Base-by-base conservation (phyloP, 2,888 invertebrate species). In the Lithophane socia region DNA sequence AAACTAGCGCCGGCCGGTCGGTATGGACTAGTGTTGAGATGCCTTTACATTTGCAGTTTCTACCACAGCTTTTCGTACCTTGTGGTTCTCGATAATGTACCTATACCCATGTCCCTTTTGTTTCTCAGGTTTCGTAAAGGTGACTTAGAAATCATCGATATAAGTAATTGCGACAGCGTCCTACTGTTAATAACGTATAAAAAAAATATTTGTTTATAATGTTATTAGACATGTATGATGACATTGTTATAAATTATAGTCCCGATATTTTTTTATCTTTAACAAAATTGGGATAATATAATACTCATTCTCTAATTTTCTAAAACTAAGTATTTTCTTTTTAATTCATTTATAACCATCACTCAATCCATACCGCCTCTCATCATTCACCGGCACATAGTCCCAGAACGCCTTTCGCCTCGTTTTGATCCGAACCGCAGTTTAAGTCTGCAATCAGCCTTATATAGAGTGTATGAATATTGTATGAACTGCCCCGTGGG, bases 401-500 rank as follows among this genome's bases (percentile, higher is more conserved):
- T 86, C 85, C 80, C 86, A 69, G 47, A 83, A 81, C 83, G 70
- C 75, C 74, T 49, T 83, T 72, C 49, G 64, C 70, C 68, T 73
- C 81, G 72, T 80, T 75, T 85, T 85, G 82, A 86, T 85, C 83
- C 80, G 78, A 84, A 77, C 82, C 80, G 79, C 64, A 82, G 86
- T 85, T 83, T 88, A 87, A 86, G 88, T 92, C 89, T 92, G 89
- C 87, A 92, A 86, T 86, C 89, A 85, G 87, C 92, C 91, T 93
- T 92, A 93, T 88, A 91, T 89, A 86, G 83, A 84, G 85, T 84
- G 86, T 92, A 93, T 95, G 95, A 95, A 95, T 95, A 94, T 94
- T 94, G 92, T 92, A 95, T 94, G 94, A 93, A 94, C 89, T 91
- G 93, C 88, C 94, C 94, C 93, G 87, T 90, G 93, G 94, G 94